Evolutionary conservation across 1,140 invertebrate species (phyloP), one percentile per base, ranked within the genome.

Genomic region (Conus betulinus): DNA sequence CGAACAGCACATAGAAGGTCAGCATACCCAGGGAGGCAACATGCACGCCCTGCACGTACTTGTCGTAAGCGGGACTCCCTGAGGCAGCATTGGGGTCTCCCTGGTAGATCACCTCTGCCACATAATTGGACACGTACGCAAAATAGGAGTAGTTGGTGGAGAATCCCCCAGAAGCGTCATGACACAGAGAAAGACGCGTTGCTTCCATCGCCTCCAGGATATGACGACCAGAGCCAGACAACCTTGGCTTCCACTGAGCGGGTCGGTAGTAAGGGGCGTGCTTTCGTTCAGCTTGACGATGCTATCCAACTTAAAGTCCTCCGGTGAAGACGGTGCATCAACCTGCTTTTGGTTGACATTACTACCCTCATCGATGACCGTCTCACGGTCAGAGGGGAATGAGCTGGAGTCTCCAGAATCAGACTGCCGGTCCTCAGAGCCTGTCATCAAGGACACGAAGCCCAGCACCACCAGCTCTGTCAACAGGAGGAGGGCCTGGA

Each of bases 81-180:
- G 74, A 15, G 7, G 25, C 11, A 3, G 71, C 85, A 52, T 79
- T 51, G 74, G 85, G 74, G 25, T 87, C 74, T 0, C 85, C 85
- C 11, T 55, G 13, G 85, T 79, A 87, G 5, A 87, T 87, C 63
- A 78, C 71, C n/a, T 79, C 51, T 10, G 71, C 85, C 25, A 87
- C 85, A 52, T 87, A 87, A 17, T 87, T 87, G 25, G 71, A 57
- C 8, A 87, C 85, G 52, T 87, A 87, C 23, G 79, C 71, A 79
- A 87, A 87, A 57, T 87, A 87, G 0, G 85, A 15, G 10, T 87
- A 78, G 71, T 87, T 87, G 7, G 85, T 27, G 23, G 15, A 39
- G 4, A 87, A 20, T 6, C 85, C 74, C 15, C 74, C 15, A 87
- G 74, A 27, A 87, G 79, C 10, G 85, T 79, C 85, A 87, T 78